These are phyloP conservation scores for Eulemur coronatus DNA, from an alignment of 2,797 vertebrate species.

Conservation along the genomic window DNA sequence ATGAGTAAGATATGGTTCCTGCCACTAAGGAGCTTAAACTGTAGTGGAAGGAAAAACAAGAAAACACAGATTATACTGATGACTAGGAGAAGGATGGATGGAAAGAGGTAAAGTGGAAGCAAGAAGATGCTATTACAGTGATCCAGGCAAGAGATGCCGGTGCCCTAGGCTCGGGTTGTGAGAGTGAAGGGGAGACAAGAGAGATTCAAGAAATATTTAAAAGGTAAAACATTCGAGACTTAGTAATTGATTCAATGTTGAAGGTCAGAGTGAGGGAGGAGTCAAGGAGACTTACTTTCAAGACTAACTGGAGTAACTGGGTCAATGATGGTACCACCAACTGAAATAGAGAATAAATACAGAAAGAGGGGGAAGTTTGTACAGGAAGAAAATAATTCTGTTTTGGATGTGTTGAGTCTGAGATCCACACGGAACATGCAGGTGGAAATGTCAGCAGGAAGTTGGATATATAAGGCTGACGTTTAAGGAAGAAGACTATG, in stretches of 20 bases:
- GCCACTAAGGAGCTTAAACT: not conserved
- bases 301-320: not conserved
- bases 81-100: not conserved
- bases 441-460: not conserved
- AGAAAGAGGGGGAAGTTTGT: not conserved
- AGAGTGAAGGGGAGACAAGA: conserved; percentile 2
- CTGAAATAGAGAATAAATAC: not conserved
- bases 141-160: not conserved
- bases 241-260: conserved; percentile 13
- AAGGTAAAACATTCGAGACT: conserved; percentile 1
- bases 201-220: conserved; percentile 8
- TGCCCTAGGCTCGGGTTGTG: not conserved
- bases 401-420: not conserved
- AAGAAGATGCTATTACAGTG: conserved; percentile 8
- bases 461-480: not conserved
- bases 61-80: not conserved
- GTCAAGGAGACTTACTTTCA: not conserved
- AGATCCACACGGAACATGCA: not conserved
- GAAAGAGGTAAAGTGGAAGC: not conserved
- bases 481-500: not conserved
- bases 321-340: not conserved
- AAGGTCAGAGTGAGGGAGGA: not conserved
- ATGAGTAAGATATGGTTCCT: not conserved
- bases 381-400: not conserved
- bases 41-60: not conserved